phyloP scores from a whole-genome alignment of 1,140 invertebrate genomes.

The Tribolium castaneum region DNA sequence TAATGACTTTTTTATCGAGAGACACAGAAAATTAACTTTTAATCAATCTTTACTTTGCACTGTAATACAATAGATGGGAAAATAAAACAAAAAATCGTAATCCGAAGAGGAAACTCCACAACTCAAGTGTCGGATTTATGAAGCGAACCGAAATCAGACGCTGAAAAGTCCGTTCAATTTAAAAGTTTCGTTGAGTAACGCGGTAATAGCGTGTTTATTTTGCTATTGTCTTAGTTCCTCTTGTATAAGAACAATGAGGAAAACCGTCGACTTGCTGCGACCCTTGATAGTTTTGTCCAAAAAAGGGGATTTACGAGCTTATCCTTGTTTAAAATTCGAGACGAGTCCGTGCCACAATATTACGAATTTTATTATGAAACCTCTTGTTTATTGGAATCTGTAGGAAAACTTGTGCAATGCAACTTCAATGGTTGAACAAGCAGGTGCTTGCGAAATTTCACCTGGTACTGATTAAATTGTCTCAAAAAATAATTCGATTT shows the following conservation, averaged over 20 bases:
- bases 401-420: constrained; percentile 19
- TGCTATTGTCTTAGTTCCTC: not conserved
- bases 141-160: not conserved
- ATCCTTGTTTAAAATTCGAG: not conserved
- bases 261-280: not conserved
- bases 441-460: constrained; percentile 25
- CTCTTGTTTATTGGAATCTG: constrained; percentile 25
- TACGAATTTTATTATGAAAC: constrained; percentile 14
- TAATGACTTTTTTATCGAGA: not conserved
- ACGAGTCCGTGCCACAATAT: constrained; percentile 2
- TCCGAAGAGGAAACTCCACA: not conserved
- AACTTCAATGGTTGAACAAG: constrained; percentile 20
- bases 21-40: too few relatives aligned
- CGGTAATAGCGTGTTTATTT: not conserved
- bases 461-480: not conserved
- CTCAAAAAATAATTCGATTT: not conserved
- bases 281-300: constrained; percentile 20
- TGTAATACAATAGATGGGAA: not conserved
- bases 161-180: too few relatives aligned
- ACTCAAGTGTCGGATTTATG: not conserved
- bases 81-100: not conserved
- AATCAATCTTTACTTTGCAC: not conserved
- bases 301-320: not conserved
- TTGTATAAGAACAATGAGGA: constrained; percentile 3
- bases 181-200: not conserved